phyloP scores from a whole-genome alignment of 2,113 vertebrate genomes.

The Calonectris borealis region DNA sequence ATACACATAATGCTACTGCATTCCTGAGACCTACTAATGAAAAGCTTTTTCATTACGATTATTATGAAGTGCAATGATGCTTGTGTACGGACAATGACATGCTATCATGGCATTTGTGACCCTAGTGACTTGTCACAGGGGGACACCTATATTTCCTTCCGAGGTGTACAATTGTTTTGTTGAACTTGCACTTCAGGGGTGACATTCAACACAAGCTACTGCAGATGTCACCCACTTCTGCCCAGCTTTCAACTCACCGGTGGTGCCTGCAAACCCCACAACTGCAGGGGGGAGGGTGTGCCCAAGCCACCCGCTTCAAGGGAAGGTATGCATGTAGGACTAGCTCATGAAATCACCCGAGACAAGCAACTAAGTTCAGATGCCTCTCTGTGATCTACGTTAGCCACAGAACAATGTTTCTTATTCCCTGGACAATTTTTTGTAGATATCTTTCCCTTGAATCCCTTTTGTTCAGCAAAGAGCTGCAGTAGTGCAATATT shows the following conservation, averaged over 20 bases:
- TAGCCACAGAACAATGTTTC: neutral
- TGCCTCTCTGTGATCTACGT: neutral
- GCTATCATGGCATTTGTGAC: neutral
- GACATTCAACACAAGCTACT: neutral
- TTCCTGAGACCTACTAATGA: neutral
- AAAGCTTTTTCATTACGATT: neutral
- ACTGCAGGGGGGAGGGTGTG: neutral
- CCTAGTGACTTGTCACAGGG: neutral
- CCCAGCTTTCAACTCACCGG: neutral
- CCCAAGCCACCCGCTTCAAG: neutral
- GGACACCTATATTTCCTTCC: rapidly evolving
- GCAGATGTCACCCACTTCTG: neutral
- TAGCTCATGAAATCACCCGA: neutral
- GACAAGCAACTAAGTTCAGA: neutral
- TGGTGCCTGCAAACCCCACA: neutral
- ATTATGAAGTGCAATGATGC: neutral
- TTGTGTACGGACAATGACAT: neutral
- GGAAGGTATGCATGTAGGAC: neutral
- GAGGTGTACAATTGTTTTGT: rapidly evolving
- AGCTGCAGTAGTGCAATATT: neutral
- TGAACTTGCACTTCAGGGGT: neutral
- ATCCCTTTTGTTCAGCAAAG: neutral
- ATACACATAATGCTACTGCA: neutral
- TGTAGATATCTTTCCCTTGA: neutral
- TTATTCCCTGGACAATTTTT: neutral